Percentiles rank a stretch among this genome's conserved stretches.
phyloP scores from a whole-genome alignment of 2,113 vertebrate species.

The Callaeas wilsoni region DNA sequence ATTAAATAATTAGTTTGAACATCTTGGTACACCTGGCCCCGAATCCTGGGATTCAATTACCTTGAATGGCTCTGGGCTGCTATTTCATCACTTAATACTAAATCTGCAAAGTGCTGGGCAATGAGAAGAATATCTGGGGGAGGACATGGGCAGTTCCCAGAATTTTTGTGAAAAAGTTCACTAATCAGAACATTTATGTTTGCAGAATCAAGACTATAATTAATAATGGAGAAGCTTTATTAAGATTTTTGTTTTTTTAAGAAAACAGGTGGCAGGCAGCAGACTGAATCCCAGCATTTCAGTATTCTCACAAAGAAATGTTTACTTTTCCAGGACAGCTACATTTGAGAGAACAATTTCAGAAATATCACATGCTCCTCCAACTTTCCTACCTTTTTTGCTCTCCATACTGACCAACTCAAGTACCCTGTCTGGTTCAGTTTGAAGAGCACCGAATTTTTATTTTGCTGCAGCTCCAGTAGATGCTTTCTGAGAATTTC shows the following conservation, averaged over 20 bases:
- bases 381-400: not conserved
- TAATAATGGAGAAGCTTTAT: constrained; percentile 54
- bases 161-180: constrained; percentile 57
- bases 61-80: constrained; percentile 49
- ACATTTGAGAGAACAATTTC: not conserved
- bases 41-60: constrained; percentile 69
- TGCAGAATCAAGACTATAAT: constrained; percentile 24
- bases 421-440: not conserved
- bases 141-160: constrained; percentile 56
- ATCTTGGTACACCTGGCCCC: constrained; percentile 74
- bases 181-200: constrained; percentile 40
- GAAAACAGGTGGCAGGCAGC: not conserved
- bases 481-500: not conserved
- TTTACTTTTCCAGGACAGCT: not conserved
- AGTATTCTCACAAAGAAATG: not conserved
- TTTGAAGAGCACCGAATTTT: not conserved
- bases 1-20: constrained; percentile 80
- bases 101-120: constrained; percentile 41
- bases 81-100: constrained; percentile 57
- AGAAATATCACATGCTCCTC: not conserved
- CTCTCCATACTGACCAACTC: not conserved
- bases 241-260: not conserved
- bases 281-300: not conserved
- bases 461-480: not conserved
- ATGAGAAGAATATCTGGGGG: constrained; percentile 14